Base-by-base conservation (phyloP, 2,888 invertebrate species). In the Marasmarcha lunaedactyla region DNA sequence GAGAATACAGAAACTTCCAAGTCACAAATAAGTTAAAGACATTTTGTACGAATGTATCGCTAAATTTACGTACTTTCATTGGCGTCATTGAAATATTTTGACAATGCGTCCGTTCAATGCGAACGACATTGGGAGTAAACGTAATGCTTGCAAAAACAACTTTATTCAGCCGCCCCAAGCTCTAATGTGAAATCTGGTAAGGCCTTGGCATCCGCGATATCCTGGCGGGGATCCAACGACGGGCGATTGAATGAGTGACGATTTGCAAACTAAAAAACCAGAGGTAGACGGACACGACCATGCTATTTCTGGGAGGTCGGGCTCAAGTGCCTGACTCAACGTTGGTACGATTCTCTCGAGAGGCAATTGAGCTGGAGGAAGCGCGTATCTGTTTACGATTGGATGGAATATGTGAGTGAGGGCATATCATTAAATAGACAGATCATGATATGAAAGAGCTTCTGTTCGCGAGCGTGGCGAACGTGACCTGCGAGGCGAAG, bases 211-310 rank as follows among this genome's bases (percentile, higher is more conserved):
- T 59, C 59, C 52, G 51, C 46, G 51, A 53, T 61, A 58, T 67
- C 65, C 77, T 81, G 83, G 81, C 74, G 61, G 58, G 59, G 70
- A 65, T 76, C 81, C 81, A 83, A 71, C 54, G 49, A 45, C 57
- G 58, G 55, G 54, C 64, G 68, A 74, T 77, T 79, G 77, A 81
- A 79, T 81, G 79, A 77, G 70, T 74, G 76, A 77, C 71, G 76
- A 73, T 74, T 67, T 57, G 64, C 63, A 58, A 63, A 58, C 61
- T 66, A 71, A 67, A 67, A 71, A 63, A 56, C 48, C 58, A 66
- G 68, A 64, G 67, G 68, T 71, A 70, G 71, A 71, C 71, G 67
- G 63, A 69, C 71, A 71, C 62, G 62, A 63, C 58, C 59, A 52
- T 54, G 74, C 76, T 83, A 83, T 83, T 79, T 77, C 49, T 53